Conservation (phyloP, 2,797 vertebrate species). For the Aulostomus chinensis region DNA sequence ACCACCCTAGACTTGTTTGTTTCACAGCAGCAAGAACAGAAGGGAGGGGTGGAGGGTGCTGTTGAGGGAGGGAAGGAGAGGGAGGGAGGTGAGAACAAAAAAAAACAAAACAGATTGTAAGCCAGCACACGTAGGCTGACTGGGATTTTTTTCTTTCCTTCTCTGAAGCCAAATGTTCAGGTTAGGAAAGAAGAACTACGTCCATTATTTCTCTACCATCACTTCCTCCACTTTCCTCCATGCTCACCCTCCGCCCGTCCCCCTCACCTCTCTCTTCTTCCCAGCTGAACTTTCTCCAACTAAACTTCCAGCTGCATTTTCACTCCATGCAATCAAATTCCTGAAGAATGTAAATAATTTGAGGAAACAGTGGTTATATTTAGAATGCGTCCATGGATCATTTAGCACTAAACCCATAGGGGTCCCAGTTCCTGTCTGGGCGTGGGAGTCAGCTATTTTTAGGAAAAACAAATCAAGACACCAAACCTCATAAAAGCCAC, state of each 20-base stretch:
- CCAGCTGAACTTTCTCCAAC: background rate
- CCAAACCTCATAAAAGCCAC: conserved; percentile 38
- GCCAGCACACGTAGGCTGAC: conserved; percentile 72
- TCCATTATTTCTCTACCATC: background rate
- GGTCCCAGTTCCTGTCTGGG: conserved; percentile 62
- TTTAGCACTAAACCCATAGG: conserved; percentile 20
- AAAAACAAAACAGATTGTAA: conserved; percentile 57
- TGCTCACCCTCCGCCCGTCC: too few species aligned
- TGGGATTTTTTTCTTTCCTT: conserved; percentile 24
- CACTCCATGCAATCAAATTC: background rate
- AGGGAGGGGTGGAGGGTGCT: conserved; percentile 28
- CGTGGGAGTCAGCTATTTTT: conserved; percentile 66
- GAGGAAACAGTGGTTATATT: conserved; percentile 10
- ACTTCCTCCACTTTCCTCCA: background rate
- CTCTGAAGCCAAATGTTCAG: conserved; percentile 20
- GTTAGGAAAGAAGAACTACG: background rate
- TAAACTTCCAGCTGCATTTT: background rate
- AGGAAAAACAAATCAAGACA: conserved; percentile 54
- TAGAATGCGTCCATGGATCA: conserved; percentile 33
- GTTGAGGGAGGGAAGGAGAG: conserved; percentile 1
- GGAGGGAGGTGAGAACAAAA: conserved; percentile 15
- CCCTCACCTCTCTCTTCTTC: background rate
- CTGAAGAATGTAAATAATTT: conserved; percentile 15
- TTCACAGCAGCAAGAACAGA: conserved; percentile 52
- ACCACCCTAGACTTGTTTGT: conserved; percentile 73